Conservation (phyloP, 2,888 invertebrate species). For the Gortyna flavago region DNA sequence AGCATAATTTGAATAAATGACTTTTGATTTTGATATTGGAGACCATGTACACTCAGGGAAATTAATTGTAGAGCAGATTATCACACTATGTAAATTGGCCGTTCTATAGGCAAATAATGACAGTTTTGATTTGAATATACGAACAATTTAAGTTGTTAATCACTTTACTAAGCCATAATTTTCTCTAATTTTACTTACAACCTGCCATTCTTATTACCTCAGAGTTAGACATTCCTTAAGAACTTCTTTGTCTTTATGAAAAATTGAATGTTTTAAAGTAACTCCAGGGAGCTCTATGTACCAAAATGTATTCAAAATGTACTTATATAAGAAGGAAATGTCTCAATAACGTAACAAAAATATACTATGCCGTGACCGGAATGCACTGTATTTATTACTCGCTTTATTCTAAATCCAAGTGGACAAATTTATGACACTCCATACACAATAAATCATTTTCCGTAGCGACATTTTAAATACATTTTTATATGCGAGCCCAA, state of each 20-base stretch:
- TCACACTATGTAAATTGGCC: too few relatives aligned
- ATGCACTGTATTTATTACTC: slow-evolving; percentile 81
- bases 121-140: not conserved
- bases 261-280: not conserved
- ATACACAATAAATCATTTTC: slow-evolving; percentile 87
- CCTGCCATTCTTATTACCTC: not conserved
- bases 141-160: not conserved
- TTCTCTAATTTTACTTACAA: too few relatives aligned
- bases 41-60: not conserved
- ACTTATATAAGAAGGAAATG: slow-evolving; percentile 29
- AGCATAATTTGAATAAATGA: not conserved
- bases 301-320: not conserved
- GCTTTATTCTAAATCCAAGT: slow-evolving; percentile 84
- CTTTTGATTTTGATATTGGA: too few relatives aligned
- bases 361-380: slow-evolving; percentile 33
- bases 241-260: not conserved
- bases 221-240: not conserved
- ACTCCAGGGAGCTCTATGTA: not conserved
- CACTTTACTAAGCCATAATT: not conserved
- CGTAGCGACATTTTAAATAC: slow-evolving; percentile 89
- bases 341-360: slow-evolving; percentile 41
- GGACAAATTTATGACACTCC: slow-evolving; percentile 89
- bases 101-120: not conserved
- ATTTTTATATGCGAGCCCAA: slow-evolving; percentile 89
- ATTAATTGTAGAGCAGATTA: not conserved